Percentiles rank a stretch among this genome's conserved stretches.
These are phyloP conservation scores for Porites evermanni DNA, from an alignment of 92 coral and sea anemone species.

Conservation along the genomic window DNA sequence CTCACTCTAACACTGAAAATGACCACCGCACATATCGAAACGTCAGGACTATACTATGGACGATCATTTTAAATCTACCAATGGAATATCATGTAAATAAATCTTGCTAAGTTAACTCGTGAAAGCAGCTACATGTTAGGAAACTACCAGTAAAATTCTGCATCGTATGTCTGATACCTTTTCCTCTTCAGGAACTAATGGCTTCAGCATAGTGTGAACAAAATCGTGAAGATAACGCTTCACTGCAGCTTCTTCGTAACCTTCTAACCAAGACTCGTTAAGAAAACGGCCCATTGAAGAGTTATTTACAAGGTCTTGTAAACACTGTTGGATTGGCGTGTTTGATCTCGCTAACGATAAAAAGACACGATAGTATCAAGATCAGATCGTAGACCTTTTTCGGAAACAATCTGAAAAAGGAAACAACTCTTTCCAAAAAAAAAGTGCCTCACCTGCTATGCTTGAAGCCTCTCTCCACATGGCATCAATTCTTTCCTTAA, in stretches of 20 bases:
- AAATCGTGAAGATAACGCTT: slow-evolving; percentile 76
- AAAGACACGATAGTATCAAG: not conserved
- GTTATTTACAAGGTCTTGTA: slow-evolving; percentile 17
- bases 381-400: too few species aligned
- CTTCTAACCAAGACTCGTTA: slow-evolving; percentile 34
- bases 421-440: too few species aligned
- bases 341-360: slow-evolving; percentile 7
- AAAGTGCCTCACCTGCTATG: slow-evolving; percentile 54
- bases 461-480: slow-evolving; percentile 66
- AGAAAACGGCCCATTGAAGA: slow-evolving; percentile 26
- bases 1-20: too few species aligned
- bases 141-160: too few species aligned
- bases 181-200: slow-evolving; percentile 51
- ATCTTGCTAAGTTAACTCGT: too few species aligned
- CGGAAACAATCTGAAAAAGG: too few species aligned
- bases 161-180: slow-evolving; percentile 37
- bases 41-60: too few species aligned
- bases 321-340: slow-evolving; percentile 39
- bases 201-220: slow-evolving; percentile 73
- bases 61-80: too few species aligned
- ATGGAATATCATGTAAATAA: too few species aligned
- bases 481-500: slow-evolving; percentile 67
- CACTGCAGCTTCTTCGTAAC: slow-evolving; percentile 55
- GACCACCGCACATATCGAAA: too few species aligned
- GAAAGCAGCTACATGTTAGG: too few species aligned